Conservation (phyloP, 2,888 invertebrate genomes). For the Mamestra brassicae region DNA sequence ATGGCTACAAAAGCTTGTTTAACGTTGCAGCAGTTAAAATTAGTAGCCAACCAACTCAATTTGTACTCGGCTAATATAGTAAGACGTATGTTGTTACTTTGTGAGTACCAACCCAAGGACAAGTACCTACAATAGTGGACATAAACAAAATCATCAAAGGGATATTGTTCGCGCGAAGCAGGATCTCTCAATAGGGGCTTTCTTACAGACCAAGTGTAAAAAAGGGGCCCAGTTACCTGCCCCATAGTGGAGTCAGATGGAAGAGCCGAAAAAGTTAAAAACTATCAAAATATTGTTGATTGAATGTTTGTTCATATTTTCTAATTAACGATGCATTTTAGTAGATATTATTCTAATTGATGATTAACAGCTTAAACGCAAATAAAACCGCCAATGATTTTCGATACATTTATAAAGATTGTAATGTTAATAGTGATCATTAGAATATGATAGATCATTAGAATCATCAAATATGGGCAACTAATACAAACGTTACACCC, state of each 20-base stretch:
- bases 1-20: conserved; percentile 30
- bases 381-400: conserved; percentile 71
- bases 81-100: conserved; percentile 48
- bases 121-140: conserved; percentile 53
- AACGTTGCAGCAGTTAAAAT: conserved; percentile 49
- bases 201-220: conserved; percentile 76
- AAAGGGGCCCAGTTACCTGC: conserved; percentile 88
- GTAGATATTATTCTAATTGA: conserved; percentile 2
- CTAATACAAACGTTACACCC: conserved; percentile 79
- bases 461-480: conserved; percentile 69
- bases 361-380: conserved; percentile 8
- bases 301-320: background rate
- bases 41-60: conserved; percentile 35
- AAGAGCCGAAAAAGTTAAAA: conserved; percentile 39
- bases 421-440: conserved; percentile 54
- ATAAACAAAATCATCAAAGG: conserved; percentile 66
- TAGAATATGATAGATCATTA: conserved; percentile 58
- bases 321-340: background rate
- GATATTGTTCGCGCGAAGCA: conserved; percentile 62
- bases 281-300: conserved; percentile 17
- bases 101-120: conserved; percentile 51
- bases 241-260: conserved; percentile 57
- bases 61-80: conserved; percentile 35
- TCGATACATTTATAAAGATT: conserved; percentile 64
- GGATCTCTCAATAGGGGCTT: conserved; percentile 73